These are phyloP conservation scores for Astyanax mexicanus DNA, from an alignment of 2,797 vertebrate species.

Conservation along the genomic window DNA sequence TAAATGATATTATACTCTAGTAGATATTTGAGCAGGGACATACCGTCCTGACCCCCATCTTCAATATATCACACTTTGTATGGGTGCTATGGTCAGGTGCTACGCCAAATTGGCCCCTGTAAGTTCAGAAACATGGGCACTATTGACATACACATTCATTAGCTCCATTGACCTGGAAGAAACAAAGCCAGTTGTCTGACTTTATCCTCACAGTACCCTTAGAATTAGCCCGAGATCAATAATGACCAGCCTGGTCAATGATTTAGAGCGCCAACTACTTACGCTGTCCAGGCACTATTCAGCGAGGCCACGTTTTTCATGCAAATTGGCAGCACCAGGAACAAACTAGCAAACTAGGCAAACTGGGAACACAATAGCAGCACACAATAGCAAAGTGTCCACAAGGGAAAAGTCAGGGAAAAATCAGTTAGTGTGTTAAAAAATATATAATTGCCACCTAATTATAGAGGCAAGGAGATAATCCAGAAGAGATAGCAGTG, in stretches of 20 bases:
- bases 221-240: slow-evolving; percentile 28
- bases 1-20: too few species aligned
- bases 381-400: neutral
- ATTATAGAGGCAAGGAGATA: neutral
- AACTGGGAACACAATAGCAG: neutral
- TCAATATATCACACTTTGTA: neutral
- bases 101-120: neutral
- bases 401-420: neutral
- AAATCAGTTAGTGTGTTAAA: neutral
- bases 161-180: slow-evolving; percentile 4
- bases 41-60: slow-evolving; percentile 60
- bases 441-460: neutral
- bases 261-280: slow-evolving; percentile 2
- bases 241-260: slow-evolving; percentile 16
- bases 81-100: slow-evolving; percentile 59
- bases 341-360: too few species aligned
- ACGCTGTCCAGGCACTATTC: neutral
- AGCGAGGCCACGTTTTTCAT: neutral
- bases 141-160: neutral
- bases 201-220: slow-evolving; percentile 4
- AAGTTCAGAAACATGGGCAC: neutral
- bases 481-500: neutral
- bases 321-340: neutral
- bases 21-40: slow-evolving; percentile 89
- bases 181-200: neutral